A percentile compares a stretch with the other conserved stretches of the same genome.
Evolutionary conservation across 2,113 vertebrate genomes (phyloP).

Genomic region (Anoura caudifer): DNA sequence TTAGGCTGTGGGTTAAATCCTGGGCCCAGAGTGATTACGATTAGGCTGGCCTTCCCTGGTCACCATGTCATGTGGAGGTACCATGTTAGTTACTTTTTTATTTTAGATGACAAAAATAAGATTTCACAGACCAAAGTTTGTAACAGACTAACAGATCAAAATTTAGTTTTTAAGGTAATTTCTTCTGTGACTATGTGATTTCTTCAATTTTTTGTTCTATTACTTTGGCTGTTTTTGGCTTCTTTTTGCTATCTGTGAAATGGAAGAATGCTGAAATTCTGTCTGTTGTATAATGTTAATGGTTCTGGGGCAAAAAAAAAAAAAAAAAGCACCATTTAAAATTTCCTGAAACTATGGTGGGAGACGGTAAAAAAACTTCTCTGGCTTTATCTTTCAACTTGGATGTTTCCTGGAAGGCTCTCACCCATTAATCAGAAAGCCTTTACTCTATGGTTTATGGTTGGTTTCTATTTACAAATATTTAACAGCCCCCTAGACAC

Average conservation of each 20-base stretch:
- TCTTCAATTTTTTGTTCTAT: not conserved
- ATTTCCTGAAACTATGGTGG: not conserved
- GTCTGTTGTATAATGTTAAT: not conserved
- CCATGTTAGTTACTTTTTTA: not conserved
- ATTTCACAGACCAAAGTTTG: not conserved
- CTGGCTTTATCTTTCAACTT: not conserved
- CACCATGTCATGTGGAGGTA: not conserved
- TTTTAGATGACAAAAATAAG: not conserved
- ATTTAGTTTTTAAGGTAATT: not conserved
- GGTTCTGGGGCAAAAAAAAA: not conserved
- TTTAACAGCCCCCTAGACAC: not conserved
- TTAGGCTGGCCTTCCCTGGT: not conserved
- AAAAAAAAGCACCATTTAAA: not conserved
- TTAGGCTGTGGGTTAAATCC: not conserved
- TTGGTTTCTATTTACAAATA: constrained; percentile 15
- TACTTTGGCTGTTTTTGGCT: not conserved
- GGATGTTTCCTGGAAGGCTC: constrained; percentile 12
- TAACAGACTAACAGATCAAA: not conserved
- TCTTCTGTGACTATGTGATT: not conserved
- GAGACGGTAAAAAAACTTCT: not conserved
- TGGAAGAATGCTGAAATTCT: not conserved
- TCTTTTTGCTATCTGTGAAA: not conserved
- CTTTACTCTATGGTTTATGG: not conserved
- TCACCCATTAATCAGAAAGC: not conserved
- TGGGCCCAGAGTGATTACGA: not conserved